Evolutionary conservation across 2,113 vertebrate genomes (phyloP).

Genomic region (Halcyon senegalensis): DNA sequence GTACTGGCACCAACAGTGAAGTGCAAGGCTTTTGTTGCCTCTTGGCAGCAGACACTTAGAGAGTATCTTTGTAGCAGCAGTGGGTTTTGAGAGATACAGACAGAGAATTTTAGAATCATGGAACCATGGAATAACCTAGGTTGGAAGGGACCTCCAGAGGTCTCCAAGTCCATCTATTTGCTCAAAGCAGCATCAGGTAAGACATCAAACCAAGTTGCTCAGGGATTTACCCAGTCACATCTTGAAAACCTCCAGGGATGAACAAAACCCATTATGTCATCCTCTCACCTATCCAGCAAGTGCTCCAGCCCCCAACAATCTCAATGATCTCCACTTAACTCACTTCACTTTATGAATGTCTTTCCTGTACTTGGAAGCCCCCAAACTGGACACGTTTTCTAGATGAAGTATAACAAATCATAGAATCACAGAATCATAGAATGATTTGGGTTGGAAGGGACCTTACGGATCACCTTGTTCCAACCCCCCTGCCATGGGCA

Average conservation of each 20-base stretch:
- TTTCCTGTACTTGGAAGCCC: not conserved
- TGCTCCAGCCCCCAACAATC: not conserved
- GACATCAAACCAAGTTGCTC: not conserved
- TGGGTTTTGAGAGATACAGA: not conserved
- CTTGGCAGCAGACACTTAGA: not conserved
- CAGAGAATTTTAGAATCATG: not conserved
- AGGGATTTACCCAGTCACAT: not conserved
- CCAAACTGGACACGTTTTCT: not conserved
- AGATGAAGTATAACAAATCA: not conserved
- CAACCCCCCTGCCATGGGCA: too few species aligned
- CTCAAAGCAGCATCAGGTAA: not conserved
- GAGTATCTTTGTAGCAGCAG: not conserved
- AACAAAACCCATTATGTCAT: not conserved
- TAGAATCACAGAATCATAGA: too few species aligned
- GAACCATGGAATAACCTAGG: not conserved
- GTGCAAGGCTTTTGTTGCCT: not conserved
- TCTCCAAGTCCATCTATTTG: not conserved
- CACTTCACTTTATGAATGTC: not conserved
- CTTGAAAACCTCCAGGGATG: not conserved
- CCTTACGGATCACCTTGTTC: too few species aligned
- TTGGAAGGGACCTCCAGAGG: not conserved
- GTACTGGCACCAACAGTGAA: not conserved
- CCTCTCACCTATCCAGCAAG: not conserved
- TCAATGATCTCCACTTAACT: not conserved
- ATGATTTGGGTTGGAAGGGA: too few species aligned